Evolutionary conservation across 2,888 invertebrate genomes (phyloP).

Genomic region (Augochlorella aurata): DNA sequence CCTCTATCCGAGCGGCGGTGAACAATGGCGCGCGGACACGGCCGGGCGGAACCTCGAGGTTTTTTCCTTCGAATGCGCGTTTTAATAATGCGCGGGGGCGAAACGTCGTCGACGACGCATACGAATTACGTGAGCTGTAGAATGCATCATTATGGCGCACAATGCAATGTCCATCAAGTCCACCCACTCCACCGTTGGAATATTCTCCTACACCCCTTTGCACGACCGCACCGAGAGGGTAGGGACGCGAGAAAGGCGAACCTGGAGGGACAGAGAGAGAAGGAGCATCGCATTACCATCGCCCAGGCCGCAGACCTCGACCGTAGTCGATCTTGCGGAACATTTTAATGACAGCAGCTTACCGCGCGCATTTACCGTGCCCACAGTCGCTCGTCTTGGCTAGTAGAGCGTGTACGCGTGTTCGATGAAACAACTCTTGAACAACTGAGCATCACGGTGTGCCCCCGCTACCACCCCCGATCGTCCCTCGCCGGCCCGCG

Average conservation of each 20-base stretch:
- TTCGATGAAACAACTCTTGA: slow-evolving; percentile 75
- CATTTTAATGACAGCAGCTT: slow-evolving; percentile 81
- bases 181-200: slow-evolving; percentile 63
- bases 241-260: slow-evolving; percentile 35
- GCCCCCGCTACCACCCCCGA: slow-evolving; percentile 27
- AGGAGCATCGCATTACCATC: slow-evolving; percentile 71
- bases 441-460: slow-evolving; percentile 63
- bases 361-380: slow-evolving; percentile 74
- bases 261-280: slow-evolving; percentile 34
- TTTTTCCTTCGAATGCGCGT: slow-evolving; percentile 66
- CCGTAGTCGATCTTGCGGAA: slow-evolving; percentile 80
- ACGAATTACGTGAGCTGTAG: slow-evolving; percentile 67
- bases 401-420: slow-evolving; percentile 71
- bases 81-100: slow-evolving; percentile 65
- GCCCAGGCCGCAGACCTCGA: slow-evolving; percentile 69
- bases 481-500: slow-evolving; percentile 26
- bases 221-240: slow-evolving; percentile 52
- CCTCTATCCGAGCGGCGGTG: slow-evolving; percentile 38
- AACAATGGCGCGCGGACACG: slow-evolving; percentile 57
- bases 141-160: slow-evolving; percentile 77
- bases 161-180: slow-evolving; percentile 77
- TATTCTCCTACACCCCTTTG: slow-evolving; percentile 62
- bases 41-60: slow-evolving; percentile 48
- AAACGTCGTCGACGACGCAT: slow-evolving; percentile 66
- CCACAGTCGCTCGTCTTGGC: slow-evolving; percentile 73